Percentiles rank a stretch among this genome's conserved stretches.
phyloP scores from a whole-genome alignment of 2,113 vertebrate species.

The Empidonax traillii region DNA sequence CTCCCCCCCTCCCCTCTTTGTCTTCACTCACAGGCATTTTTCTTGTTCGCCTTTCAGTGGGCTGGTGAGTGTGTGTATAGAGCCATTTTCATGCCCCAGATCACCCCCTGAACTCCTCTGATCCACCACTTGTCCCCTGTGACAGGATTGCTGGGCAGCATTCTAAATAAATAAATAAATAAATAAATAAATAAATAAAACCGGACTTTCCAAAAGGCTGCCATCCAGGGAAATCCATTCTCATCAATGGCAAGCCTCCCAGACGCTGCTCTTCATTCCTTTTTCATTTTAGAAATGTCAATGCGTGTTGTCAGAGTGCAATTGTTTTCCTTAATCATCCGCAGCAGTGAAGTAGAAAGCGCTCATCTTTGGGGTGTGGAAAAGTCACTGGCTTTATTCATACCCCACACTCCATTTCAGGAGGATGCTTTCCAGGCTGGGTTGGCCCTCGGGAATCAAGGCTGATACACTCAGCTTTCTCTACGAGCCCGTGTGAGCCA shows the following conservation, averaged over 20 bases:
- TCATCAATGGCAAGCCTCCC: slow-evolving; percentile 12
- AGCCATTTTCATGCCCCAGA: background rate
- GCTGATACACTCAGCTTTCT: background rate
- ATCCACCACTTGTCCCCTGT: background rate
- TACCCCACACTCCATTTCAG: background rate
- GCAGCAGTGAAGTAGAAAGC: slow-evolving; percentile 5
- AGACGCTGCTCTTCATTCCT: slow-evolving; percentile 11
- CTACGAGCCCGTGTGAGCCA: rapidly evolving
- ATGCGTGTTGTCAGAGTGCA: background rate
- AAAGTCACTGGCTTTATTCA: background rate
- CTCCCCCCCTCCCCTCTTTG: background rate
- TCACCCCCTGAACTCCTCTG: background rate
- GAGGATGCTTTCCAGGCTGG: background rate
- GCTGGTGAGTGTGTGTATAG: background rate
- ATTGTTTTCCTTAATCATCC: slow-evolving; percentile 53
- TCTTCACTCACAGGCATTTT: background rate
- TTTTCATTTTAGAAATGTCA: slow-evolving; percentile 45
- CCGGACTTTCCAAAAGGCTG: background rate
- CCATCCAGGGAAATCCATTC: slow-evolving; percentile 18
- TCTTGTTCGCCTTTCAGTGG: background rate
- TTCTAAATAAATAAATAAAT: background rate
- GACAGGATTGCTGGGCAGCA: background rate
- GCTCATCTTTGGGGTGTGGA: background rate
- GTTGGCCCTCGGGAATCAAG: background rate
- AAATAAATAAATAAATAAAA: background rate